Conservation (phyloP, 2,888 invertebrate species). For the Lochmaea crataegi region DNA sequence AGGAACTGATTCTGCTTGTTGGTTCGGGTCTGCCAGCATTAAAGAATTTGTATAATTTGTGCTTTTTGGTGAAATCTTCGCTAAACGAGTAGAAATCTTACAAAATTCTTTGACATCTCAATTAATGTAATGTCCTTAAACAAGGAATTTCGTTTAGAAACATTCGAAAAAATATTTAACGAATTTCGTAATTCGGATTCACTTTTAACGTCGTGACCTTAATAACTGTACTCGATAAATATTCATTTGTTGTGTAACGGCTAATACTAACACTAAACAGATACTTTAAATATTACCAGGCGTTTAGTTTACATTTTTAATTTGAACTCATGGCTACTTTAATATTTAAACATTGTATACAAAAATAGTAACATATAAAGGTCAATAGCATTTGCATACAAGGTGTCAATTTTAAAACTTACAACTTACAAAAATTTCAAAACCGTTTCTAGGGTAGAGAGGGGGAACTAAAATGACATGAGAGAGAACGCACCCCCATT, state of each 20-base stretch:
- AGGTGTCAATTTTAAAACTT: too few species aligned
- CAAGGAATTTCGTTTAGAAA: not conserved
- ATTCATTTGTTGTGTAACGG: conserved; percentile 25
- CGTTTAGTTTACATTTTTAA: not conserved
- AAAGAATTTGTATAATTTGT: not conserved
- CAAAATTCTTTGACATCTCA: not conserved
- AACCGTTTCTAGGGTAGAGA: too few species aligned
- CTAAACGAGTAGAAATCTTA: not conserved
- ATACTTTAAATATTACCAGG: conserved; percentile 1
- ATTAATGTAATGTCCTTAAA: not conserved
- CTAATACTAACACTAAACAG: conserved; percentile 5
- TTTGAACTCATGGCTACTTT: not conserved
- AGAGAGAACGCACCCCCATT: too few species aligned
- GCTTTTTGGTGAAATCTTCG: not conserved
- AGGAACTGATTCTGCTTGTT: too few species aligned
- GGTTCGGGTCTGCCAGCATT: too few species aligned
- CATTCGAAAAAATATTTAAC: conserved; percentile 1
- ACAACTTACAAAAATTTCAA: too few species aligned
- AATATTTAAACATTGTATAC: not conserved
- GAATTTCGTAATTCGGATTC: conserved; percentile 20
- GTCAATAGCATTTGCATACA: not conserved
- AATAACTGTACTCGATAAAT: conserved; percentile 21
- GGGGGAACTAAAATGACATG: too few species aligned
- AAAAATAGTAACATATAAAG: not conserved
- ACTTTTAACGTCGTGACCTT: conserved; percentile 25